Base-by-base conservation (phyloP, 2,888 invertebrate species). In the Stratiomys singularior region DNA sequence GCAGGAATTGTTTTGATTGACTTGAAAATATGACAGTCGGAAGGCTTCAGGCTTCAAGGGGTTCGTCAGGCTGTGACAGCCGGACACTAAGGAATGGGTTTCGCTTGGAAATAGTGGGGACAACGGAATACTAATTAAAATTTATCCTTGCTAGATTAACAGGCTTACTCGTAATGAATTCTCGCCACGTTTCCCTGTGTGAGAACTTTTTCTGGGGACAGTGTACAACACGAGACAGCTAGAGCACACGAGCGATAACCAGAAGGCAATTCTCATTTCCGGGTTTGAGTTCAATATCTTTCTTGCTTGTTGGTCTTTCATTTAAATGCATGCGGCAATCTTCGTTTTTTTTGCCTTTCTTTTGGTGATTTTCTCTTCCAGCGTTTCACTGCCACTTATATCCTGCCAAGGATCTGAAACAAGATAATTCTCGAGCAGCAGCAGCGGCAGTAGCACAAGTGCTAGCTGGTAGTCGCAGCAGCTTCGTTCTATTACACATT, bases 321-420 rank as follows among this genome's bases (percentile, higher is more conserved):
- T 60, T 60, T 60, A 60, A 60, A 60, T 60, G 58, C 58, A 60
- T 60, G 13, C 23, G 13, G 58, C 21, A 60, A 52, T 52, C 52
- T 52, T 52, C n/a, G 3, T 52, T 13, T 15, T 52, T 52, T 18
- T n/a, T 52, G 4, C 52, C 15, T 4, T 4, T 52, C 18, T 52
- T 15, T 21, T 60, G n/a, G n/a, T n/a, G n/a, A n/a, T 60, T 25
- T 23, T 23, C 58, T 25, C 25, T 9, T 5, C 13, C 4, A 25
- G 13, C 58, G 23, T 60, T 60, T 60, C 23, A 13, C 58, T 60
- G 58, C 58, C 58, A 23, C 58, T 60, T 18, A 60, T 4, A 21
- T 60, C 25, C 21, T 25, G 58, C 25, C 21, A 23, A 60, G 23
- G 23, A 60, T 60, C 18, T 18, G 58, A 60, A 60, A 60, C 58